Evolutionary conservation across 2,888 invertebrate species (phyloP).

Genomic region (Nycteola revayana): DNA sequence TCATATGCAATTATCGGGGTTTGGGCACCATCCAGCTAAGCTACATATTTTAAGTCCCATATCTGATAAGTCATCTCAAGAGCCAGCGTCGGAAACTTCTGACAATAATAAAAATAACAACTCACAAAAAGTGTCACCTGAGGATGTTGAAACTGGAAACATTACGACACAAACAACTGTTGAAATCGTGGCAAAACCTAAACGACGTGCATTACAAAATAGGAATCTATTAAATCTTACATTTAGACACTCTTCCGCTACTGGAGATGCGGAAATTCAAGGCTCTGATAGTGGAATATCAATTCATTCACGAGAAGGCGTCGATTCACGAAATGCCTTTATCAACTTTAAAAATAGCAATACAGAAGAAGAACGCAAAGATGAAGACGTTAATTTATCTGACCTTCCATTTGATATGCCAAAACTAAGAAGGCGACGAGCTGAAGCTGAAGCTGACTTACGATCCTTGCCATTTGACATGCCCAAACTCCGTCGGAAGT

Average conservation of each 20-base stretch:
- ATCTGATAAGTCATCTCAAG: slow-evolving; percentile 94
- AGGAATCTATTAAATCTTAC: slow-evolving; percentile 88
- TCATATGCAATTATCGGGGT: slow-evolving; percentile 85
- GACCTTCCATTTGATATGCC: slow-evolving; percentile 96
- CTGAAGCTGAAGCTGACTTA: slow-evolving; percentile 90
- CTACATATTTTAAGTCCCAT: slow-evolving; percentile 94
- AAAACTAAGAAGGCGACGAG: slow-evolving; percentile 87
- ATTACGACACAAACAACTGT: slow-evolving; percentile 70
- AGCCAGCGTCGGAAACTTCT: slow-evolving; percentile 91
- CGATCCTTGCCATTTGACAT: slow-evolving; percentile 94
- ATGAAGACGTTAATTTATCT: slow-evolving; percentile 85
- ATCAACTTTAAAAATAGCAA: slow-evolving; percentile 83
- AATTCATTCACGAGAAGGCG: slow-evolving; percentile 90
- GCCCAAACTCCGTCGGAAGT: slow-evolving; percentile 91
- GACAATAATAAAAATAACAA: slow-evolving; percentile 91
- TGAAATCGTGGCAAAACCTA: slow-evolving; percentile 80
- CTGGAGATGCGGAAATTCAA: slow-evolving; percentile 88
- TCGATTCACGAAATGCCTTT: slow-evolving; percentile 85
- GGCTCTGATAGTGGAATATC: slow-evolving; percentile 95
- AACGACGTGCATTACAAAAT: slow-evolving; percentile 87
- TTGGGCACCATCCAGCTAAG: slow-evolving; percentile 88
- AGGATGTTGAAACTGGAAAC: slow-evolving; percentile 77
- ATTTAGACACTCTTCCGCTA: slow-evolving; percentile 83
- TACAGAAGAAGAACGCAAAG: slow-evolving; percentile 72
- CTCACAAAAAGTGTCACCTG: slow-evolving; percentile 89